Base-by-base conservation (phyloP, 2,113 vertebrate genomes). In the Clarias macrocephalus region DNA sequence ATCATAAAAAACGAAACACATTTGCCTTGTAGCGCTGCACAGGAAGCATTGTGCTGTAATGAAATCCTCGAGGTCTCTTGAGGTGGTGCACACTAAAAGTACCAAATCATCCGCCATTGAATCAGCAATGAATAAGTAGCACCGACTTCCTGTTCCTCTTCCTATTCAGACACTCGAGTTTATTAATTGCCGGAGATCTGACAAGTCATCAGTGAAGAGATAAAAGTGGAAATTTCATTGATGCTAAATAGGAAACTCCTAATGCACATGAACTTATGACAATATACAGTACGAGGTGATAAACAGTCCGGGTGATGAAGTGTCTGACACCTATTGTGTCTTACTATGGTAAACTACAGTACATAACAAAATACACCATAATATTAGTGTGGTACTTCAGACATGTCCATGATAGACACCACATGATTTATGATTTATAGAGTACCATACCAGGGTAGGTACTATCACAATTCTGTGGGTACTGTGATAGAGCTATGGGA, bases 181-280 rank as follows among this genome's bases (percentile, higher is more conserved):
- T 15, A 79, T 79, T 79, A 79, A 52, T 1, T 56, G 23, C 21
- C 42, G 16, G 15, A 56, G 75, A 28, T 16, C 25, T 33, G 25
- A 56, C 15, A 28, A 56, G 75, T 28, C 48, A 79, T 79, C 7
- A 7, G 52, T 3, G 28, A 18, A 28, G 52, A 28, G 48, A 56
- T 52, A 79, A 79, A 56, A 56, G 2, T 28, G 52, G 52, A 56
- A 79, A 28, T 79, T 77, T n/a, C 28, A 52, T 77, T 77, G 25
- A 77, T 6, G 28, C 48, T 5, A 75, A 75, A 52, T 19, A 52
- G 42, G 42, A 75, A 75, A 12, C 56, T 70, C 30, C 6, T 57
- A 80, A 7, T 57, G 79, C 83, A 70, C 54, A 85, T 76, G 48
- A 68, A 60, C 73, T 48, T n/a, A 56, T 65, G 62, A 80, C 48